phyloP scores from a whole-genome alignment of 2,888 invertebrate species.

The Pristionchus exspectatus region DNA sequence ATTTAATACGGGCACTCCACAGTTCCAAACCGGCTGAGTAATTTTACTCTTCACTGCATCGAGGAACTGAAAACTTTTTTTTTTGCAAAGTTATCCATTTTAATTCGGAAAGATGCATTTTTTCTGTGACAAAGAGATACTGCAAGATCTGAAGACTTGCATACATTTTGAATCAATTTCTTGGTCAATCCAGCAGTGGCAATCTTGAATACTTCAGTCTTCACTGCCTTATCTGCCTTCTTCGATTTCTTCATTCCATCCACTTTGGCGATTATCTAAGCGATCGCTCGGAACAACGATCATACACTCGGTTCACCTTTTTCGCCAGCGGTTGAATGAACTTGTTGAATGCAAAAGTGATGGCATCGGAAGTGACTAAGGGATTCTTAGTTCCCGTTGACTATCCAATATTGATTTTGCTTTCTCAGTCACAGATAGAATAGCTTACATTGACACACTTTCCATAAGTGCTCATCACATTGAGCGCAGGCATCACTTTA shows the following conservation, averaged over 20 bases:
- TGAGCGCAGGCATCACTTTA: neutral
- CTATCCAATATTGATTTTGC: neutral
- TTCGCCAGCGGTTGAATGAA: neutral
- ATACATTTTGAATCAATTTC: neutral
- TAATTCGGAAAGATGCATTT: too few relatives aligned
- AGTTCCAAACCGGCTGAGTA: neutral
- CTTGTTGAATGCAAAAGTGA: neutral
- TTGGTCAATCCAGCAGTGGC: neutral
- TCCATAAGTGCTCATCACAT: neutral
- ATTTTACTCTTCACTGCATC: neutral
- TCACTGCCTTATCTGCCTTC: slow-evolving; percentile 30
- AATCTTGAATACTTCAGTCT: slow-evolving; percentile 30
- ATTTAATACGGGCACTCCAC: neutral
- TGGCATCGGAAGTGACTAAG: neutral
- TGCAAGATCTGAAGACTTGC: too few relatives aligned
- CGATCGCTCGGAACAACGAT: neutral
- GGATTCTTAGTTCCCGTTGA: neutral
- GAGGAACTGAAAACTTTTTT: neutral
- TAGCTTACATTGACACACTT: neutral
- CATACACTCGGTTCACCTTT: neutral
- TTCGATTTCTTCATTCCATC: neutral
- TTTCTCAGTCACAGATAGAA: neutral
- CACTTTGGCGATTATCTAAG: neutral
- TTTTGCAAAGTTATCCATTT: too few relatives aligned
- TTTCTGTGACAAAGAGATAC: too few relatives aligned